Conservation (phyloP, 2,113 vertebrate genomes). For the Entelurus aequoreus region DNA sequence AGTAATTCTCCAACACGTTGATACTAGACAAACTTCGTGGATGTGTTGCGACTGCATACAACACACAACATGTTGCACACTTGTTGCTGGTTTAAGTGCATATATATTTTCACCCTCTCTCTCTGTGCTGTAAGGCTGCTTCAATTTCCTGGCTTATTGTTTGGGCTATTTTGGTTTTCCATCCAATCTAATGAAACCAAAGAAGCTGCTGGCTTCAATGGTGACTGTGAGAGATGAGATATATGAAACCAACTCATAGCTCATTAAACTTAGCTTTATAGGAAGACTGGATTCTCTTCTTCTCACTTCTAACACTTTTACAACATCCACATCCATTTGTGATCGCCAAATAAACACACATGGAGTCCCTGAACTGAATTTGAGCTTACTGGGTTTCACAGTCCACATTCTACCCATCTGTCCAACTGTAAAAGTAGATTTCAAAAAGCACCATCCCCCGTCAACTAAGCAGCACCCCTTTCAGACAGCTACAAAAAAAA, state of each 20-base stretch:
- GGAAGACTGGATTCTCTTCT: background rate
- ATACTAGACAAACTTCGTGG: constrained; percentile 3
- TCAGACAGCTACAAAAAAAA: background rate
- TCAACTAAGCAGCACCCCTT: constrained; percentile 3
- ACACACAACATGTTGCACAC: constrained; percentile 8
- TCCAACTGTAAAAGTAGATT: background rate
- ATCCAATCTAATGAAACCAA: constrained; percentile 5
- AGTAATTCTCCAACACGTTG: constrained; percentile 5
- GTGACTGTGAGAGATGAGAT: background rate
- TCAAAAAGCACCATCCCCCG: background rate
- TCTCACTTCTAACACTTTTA: background rate
- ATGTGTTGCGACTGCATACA: constrained; percentile 7
- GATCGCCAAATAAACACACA: background rate
- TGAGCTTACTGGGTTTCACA: background rate
- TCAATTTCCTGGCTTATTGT: background rate
- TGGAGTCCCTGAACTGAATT: background rate
- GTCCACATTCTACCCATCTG: background rate
- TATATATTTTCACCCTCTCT: background rate
- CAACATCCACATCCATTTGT: background rate
- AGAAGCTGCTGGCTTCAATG: background rate
- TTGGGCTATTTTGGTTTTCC: background rate
- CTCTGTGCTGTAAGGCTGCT: background rate
- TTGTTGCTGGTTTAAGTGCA: constrained; percentile 34
- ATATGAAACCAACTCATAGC: background rate
- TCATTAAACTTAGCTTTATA: background rate